These are phyloP conservation scores for Acropternis orthonyx DNA, from an alignment of 2,797 vertebrate species.

Conservation along the genomic window DNA sequence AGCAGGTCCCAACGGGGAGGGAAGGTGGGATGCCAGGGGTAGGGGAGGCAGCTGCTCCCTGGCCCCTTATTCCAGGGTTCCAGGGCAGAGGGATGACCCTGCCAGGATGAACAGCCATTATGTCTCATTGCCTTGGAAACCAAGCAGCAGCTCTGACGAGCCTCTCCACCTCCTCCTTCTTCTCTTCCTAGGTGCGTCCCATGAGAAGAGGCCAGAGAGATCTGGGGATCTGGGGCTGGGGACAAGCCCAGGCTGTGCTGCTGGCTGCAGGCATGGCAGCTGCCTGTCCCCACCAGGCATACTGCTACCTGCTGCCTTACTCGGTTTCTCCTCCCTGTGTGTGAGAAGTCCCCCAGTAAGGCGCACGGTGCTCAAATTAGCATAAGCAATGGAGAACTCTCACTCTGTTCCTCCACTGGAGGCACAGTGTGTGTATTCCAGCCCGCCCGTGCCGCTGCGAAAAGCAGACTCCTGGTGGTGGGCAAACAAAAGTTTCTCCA, in stretches of 20 bases:
- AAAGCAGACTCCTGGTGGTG: neutral
- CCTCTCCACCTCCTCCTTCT: neutral
- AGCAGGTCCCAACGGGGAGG: accelerated
- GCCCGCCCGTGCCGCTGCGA: neutral
- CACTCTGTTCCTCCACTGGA: accelerated
- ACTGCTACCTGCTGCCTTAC: neutral
- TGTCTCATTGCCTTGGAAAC: constrained; percentile 67
- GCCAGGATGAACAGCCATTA: constrained; percentile 35
- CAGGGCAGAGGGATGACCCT: neutral
- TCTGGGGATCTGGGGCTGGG: neutral
- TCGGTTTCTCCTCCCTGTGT: accelerated
- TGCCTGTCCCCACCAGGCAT: neutral
- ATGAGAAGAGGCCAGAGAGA: neutral
- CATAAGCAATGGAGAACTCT: accelerated
- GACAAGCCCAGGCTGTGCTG: neutral
- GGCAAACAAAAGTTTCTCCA: neutral
- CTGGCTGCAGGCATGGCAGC: neutral
- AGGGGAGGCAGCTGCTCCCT: neutral
- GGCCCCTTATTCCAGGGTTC: neutral
- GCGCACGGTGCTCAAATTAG: neutral
- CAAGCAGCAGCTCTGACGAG: neutral
- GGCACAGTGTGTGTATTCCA: neutral
- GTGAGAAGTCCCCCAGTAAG: neutral
- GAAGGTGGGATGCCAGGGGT: neutral
- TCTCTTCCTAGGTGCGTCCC: neutral